Evolutionary conservation across 2,113 vertebrate species (phyloP).

Genomic region (Lates calcarifer): DNA sequence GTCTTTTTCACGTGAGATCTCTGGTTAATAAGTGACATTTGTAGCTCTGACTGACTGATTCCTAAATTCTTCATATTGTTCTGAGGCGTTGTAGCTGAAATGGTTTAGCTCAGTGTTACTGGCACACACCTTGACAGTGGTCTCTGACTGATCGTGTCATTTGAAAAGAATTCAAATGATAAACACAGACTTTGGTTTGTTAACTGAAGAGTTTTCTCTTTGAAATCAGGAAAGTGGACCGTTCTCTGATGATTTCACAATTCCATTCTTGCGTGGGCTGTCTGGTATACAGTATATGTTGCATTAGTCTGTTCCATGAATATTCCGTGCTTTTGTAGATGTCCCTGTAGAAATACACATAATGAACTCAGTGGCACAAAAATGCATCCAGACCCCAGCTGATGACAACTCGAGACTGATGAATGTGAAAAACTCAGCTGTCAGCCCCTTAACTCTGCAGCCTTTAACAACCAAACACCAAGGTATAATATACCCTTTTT

Average conservation of each 20-base stretch:
- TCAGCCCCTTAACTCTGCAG: background rate
- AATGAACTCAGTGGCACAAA: constrained; percentile 21
- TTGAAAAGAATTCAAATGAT: background rate
- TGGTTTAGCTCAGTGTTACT: background rate
- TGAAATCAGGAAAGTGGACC: background rate
- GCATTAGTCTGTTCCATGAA: background rate
- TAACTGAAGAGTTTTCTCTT: background rate
- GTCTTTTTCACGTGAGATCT: constrained; percentile 1
- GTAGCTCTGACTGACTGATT: background rate
- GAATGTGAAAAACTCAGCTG: background rate
- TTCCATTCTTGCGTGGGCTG: background rate
- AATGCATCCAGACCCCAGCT: background rate
- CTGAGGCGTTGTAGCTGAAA: background rate
- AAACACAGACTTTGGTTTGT: background rate
- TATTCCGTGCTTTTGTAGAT: background rate
- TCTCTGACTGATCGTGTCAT: background rate
- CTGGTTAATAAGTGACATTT: constrained; percentile 63
- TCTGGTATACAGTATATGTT: background rate
- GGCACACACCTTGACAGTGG: background rate
- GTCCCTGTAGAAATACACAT: background rate
- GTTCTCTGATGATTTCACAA: background rate
- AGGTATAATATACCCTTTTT: background rate
- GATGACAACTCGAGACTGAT: background rate
- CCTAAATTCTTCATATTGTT: background rate
- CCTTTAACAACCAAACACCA: no score